Percentiles rank a stretch among this genome's conserved stretches.
These are phyloP conservation scores for Corythucha ciliata DNA, from an alignment of 2,888 invertebrate species.

Conservation along the genomic window DNA sequence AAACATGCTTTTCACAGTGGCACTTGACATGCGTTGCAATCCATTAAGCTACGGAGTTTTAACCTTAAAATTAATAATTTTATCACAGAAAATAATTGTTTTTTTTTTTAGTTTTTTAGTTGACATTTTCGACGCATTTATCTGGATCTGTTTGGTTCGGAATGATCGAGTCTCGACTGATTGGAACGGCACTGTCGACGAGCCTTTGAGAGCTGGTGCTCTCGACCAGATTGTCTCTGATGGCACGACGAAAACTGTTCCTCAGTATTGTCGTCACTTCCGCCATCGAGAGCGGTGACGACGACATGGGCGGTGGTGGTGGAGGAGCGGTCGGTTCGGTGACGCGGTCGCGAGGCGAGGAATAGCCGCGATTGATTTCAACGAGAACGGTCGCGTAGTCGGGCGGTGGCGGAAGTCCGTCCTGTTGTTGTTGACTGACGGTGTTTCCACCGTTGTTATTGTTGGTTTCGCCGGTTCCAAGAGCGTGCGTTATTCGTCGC, in stretches of 20 bases:
- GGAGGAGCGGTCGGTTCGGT: constrained; percentile 40
- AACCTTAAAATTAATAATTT: neutral
- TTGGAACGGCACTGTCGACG: constrained; percentile 52
- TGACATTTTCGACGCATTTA: constrained; percentile 3
- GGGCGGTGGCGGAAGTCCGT: constrained; percentile 54
- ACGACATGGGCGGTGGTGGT: constrained; percentile 2
- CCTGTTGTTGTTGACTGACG: constrained; percentile 3
- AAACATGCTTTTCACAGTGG: too few relatives aligned
- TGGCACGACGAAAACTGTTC: constrained; percentile 47
- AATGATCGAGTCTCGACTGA: constrained; percentile 39
- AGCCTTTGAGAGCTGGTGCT: constrained; percentile 52
- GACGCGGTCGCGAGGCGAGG: constrained; percentile 43
- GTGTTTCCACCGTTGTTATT: constrained; percentile 10
- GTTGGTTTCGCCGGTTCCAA: constrained; percentile 29
- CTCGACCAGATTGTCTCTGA: constrained; percentile 41
- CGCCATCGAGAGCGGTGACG: constrained; percentile 17
- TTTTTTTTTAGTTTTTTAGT: too few relatives aligned
- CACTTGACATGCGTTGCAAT: too few relatives aligned
- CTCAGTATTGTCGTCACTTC: constrained; percentile 41
- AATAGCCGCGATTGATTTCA: constrained; percentile 47
- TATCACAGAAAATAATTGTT: too few relatives aligned
- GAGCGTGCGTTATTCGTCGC: constrained; percentile 47
- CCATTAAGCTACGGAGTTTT: too few relatives aligned
- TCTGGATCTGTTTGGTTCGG: constrained; percentile 16
- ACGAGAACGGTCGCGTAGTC: constrained; percentile 54